These are phyloP conservation scores for Gnathonemus longibarbis DNA, from an alignment of 2,113 vertebrate species.

Conservation along the genomic window DNA sequence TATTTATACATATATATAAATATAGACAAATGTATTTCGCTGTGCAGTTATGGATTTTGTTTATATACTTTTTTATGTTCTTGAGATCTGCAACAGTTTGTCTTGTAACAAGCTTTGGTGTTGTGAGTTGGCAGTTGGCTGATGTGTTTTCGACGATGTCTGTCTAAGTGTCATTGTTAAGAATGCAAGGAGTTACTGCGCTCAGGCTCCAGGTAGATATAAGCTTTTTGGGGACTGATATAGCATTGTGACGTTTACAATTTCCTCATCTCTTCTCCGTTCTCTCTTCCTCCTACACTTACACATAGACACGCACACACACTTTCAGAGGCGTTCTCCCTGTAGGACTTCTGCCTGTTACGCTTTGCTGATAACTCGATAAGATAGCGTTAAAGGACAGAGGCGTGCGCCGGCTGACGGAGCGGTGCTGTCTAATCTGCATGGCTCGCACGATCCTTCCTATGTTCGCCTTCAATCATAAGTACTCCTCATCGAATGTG, in stretches of 20 bases:
- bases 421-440: background rate
- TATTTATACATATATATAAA: conserved; percentile 44
- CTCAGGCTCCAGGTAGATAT: conserved; percentile 30
- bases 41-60: conserved; percentile 32
- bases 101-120: conserved; percentile 52
- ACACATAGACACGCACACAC: conserved; percentile 30
- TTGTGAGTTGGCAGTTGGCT: conserved; percentile 54
- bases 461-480: background rate
- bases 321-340: conserved; percentile 4
- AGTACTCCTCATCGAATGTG: background rate
- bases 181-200: conserved; percentile 40
- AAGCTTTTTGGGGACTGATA: conserved; percentile 12
- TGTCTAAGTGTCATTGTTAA: conserved; percentile 56
- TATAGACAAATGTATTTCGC: conserved; percentile 32
- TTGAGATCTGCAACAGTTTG: conserved; percentile 41
- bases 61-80: conserved; percentile 37
- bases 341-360: background rate
- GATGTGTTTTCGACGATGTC: conserved; percentile 50
- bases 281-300: conserved; percentile 37
- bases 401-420: background rate
- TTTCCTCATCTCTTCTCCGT: background rate
- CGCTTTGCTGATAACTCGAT: background rate
- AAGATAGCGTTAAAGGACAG: background rate
- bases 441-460: background rate
- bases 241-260: conserved; percentile 2